Evolutionary conservation across 2,888 invertebrate species (phyloP).

Genomic region (Lissonota sp.): DNA sequence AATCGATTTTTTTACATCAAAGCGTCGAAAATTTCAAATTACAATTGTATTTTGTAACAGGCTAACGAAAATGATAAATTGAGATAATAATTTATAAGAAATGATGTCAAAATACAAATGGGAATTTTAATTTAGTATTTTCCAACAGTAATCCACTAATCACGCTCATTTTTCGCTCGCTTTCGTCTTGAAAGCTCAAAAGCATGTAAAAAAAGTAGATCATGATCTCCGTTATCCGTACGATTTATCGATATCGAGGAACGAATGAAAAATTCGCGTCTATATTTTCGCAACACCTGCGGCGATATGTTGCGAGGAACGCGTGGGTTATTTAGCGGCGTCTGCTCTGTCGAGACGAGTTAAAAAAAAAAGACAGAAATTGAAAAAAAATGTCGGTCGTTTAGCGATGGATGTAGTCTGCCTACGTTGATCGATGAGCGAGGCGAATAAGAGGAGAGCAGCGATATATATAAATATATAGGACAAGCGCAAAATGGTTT

Average conservation of each 20-base stretch:
- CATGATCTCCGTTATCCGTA: conserved; percentile 6
- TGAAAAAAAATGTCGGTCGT: conserved; percentile 39
- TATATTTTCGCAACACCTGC: conserved; percentile 47
- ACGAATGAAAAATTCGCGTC: conserved; percentile 16
- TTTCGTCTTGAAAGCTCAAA: neutral
- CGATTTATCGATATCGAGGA: conserved; percentile 35
- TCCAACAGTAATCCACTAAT: no score
- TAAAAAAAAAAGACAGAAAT: conserved; percentile 11
- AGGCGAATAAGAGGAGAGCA: conserved; percentile 5
- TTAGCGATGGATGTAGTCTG: conserved; percentile 46
- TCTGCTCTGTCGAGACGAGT: conserved; percentile 42
- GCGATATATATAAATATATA: conserved; percentile 21
- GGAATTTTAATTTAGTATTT: no score
- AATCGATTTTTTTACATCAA: conserved; percentile 60
- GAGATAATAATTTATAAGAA: no score
- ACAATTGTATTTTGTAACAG: no score
- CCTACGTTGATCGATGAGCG: conserved; percentile 52
- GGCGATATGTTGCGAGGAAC: conserved; percentile 46
- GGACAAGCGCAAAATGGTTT: conserved; percentile 5
- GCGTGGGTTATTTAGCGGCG: conserved; percentile 47
- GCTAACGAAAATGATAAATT: no score
- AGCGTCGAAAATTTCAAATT: no score
- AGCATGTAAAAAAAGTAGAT: neutral
- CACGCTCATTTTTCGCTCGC: no score
- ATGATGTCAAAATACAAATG: no score